These are phyloP conservation scores for Saturnia pavonia DNA, from an alignment of 2,888 invertebrate species.

Conservation along the genomic window DNA sequence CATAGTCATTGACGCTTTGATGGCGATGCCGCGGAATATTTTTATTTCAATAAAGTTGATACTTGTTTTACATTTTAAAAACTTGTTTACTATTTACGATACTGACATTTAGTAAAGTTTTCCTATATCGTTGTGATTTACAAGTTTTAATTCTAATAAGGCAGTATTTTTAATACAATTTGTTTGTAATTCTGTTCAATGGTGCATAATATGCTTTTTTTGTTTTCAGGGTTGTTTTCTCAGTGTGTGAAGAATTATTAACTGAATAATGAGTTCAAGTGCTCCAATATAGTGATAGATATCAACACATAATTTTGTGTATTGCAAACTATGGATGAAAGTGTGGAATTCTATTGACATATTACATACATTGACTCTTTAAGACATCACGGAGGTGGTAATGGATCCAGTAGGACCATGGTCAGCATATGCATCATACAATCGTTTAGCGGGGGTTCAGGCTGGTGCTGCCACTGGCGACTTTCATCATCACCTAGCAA, in stretches of 20 bases:
- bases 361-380: slow-evolving; percentile 67
- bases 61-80: slow-evolving; percentile 23
- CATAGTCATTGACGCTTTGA: slow-evolving; percentile 72
- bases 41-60: slow-evolving; percentile 24
- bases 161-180: slow-evolving; percentile 30
- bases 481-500: slow-evolving; percentile 85
- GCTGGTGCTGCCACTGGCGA: slow-evolving; percentile 85
- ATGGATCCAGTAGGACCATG: slow-evolving; percentile 96
- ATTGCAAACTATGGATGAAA: slow-evolving; percentile 78
- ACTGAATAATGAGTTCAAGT: slow-evolving; percentile 61
- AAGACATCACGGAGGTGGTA: slow-evolving; percentile 79
- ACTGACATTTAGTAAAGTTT: slow-evolving; percentile 7
- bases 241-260: slow-evolving; percentile 52
- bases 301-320: slow-evolving; percentile 58
- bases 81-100: slow-evolving; percentile 27
- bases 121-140: background rate
- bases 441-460: slow-evolving; percentile 88
- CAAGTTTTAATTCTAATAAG: slow-evolving; percentile 31
- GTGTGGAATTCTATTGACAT: slow-evolving; percentile 78
- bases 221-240: slow-evolving; percentile 71
- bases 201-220: slow-evolving; percentile 34
- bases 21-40: slow-evolving; percentile 70
- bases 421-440: slow-evolving; percentile 91
- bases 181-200: slow-evolving; percentile 41
- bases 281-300: slow-evolving; percentile 63